A percentile compares a stretch with the other conserved stretches of the same genome.
Evolutionary conservation across 2,113 vertebrate genomes (phyloP).

Genomic region (Dasyprocta punctata): DNA sequence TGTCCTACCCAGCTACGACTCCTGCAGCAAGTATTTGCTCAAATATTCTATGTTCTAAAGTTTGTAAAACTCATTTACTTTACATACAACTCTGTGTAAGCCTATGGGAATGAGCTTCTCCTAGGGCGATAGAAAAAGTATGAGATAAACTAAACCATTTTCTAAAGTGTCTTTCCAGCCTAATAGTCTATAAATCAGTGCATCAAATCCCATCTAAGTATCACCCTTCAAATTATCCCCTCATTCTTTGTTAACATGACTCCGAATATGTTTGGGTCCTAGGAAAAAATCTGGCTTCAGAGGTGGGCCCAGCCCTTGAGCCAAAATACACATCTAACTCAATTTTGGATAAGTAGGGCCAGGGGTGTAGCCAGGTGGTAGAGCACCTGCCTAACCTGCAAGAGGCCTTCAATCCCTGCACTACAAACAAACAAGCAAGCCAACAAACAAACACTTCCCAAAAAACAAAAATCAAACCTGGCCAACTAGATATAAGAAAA

Average conservation of each 20-base stretch:
- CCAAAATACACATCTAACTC: not conserved
- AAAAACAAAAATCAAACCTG: not conserved
- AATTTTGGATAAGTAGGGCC: not conserved
- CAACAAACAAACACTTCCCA: not conserved
- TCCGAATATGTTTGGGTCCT: not conserved
- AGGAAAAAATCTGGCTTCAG: not conserved
- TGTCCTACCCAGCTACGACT: not conserved
- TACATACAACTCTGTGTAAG: not conserved
- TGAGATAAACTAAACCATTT: not conserved
- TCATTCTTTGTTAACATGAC: not conserved
- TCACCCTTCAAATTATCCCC: not conserved
- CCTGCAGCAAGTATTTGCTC: not conserved
- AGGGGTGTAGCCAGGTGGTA: not conserved
- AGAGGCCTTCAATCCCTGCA: not conserved
- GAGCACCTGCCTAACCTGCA: not conserved
- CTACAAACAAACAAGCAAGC: not conserved
- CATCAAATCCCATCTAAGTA: not conserved
- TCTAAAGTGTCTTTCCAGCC: not conserved
- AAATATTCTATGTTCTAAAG: not conserved
- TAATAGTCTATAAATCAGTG: not conserved
- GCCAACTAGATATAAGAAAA: not conserved
- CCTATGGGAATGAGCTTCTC: not conserved
- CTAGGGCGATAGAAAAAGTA: not conserved
- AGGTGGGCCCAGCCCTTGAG: not conserved
- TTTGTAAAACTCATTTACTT: not conserved